Evolutionary conservation across 2,888 invertebrate species (phyloP).

Genomic region (Calameuta pallipes): DNA sequence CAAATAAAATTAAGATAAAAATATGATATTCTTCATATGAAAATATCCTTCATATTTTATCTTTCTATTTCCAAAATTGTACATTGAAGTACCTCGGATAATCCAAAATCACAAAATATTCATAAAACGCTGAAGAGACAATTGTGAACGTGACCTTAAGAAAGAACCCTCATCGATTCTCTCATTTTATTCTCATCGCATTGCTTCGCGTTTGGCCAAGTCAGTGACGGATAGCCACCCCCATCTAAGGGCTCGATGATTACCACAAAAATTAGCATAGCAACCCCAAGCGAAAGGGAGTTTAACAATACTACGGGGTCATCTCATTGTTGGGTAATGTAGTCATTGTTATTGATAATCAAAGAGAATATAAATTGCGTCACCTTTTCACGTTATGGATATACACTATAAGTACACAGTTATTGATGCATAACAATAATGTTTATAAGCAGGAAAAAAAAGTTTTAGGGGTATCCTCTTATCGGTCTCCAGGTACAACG

Average conservation of each 20-base stretch:
- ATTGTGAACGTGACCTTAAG: not conserved
- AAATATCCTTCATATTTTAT: not conserved
- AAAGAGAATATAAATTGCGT: not conserved
- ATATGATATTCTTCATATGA: not conserved
- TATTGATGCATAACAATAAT: not conserved
- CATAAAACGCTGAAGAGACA: not conserved
- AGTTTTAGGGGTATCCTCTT: not conserved
- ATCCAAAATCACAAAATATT: not conserved
- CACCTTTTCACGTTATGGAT: not conserved
- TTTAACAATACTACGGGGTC: conserved; percentile 15
- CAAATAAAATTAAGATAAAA: not conserved
- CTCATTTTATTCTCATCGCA: conserved; percentile 12
- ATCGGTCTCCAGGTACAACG: conserved; percentile 23
- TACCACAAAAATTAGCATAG: conserved; percentile 24
- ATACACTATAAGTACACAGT: not conserved
- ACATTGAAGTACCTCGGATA: not conserved
- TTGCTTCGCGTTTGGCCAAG: conserved; percentile 21
- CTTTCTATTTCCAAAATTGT: not conserved
- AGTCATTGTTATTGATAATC: not conserved
- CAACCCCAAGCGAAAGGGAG: conserved; percentile 11
- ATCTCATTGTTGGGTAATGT: not conserved
- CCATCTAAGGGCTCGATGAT: conserved; percentile 20
- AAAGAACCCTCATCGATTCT: not conserved
- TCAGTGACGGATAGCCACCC: conserved; percentile 24
- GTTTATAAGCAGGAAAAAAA: not conserved